These are phyloP conservation scores for Hypercompe scribonia DNA, from an alignment of 2,888 invertebrate species.

Conservation along the genomic window DNA sequence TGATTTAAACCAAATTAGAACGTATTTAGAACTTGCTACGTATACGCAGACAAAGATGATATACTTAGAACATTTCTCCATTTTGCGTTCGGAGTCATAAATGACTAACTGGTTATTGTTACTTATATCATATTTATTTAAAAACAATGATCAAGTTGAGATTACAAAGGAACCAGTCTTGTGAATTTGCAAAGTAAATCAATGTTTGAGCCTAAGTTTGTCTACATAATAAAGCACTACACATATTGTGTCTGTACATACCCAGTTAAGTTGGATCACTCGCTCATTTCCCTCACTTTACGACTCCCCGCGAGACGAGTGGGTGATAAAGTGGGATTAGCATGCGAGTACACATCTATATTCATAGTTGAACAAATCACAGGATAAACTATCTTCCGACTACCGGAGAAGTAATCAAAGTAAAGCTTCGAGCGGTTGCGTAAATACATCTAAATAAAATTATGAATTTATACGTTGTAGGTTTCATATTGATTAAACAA, in stretches of 20 bases:
- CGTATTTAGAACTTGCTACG: no score
- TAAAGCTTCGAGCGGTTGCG: background rate
- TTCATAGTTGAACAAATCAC: constrained; percentile 47
- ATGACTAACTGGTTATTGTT: no score
- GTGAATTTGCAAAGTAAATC: background rate
- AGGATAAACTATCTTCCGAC: constrained; percentile 15
- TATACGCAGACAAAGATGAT: no score
- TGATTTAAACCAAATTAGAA: no score
- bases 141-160: no score
- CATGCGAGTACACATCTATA: constrained; percentile 46
- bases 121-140: no score
- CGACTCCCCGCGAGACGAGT: constrained; percentile 31
- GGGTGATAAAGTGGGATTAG: constrained; percentile 44
- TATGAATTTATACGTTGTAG: background rate
- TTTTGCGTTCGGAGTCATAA: no score
- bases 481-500: background rate
- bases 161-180: no score
- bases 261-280: constrained; percentile 4
- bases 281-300: constrained; percentile 35
- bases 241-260: background rate
- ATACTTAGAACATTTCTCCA: no score
- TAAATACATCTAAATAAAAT: background rate
- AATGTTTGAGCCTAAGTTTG: background rate
- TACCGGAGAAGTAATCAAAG: constrained; percentile 4
- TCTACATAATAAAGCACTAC: constrained; percentile 3